Evolutionary conservation across 2,113 vertebrate species (phyloP), one percentile per base, ranked within the genome.

Genomic region (Sceloporus undulatus): DNA sequence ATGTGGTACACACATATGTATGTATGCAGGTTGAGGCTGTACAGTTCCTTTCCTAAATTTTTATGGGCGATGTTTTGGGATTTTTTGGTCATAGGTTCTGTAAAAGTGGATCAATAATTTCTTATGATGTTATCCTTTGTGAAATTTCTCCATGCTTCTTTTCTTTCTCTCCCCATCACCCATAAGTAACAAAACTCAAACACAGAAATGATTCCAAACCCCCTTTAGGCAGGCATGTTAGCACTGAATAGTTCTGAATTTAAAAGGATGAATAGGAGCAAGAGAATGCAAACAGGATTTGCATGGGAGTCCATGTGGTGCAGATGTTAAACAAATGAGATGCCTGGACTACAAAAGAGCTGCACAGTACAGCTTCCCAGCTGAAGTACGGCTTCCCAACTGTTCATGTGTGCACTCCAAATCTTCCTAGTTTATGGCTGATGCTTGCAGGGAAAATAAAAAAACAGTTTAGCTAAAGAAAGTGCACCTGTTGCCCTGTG

Each of bases 271-370:
- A 68, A 84, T 65, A 38, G 65, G 65, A 38, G 65, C 87, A 83
- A 70, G 38, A 38, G 59, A 87, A 87, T 42, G 77, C 59, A 83
- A 88, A 88, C 10, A 38, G 42, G 59, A 84, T 88, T 83, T 88
- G 65, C 42, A 54, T 70, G 74, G 81, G 42, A 88, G 74, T 68
- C 34, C 34, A 40, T 56, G 48, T 78, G 74, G 48, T 78, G 34
- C 65, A 78, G 34, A 78, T 56, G 73, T 76, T 76, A 77, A 86
- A 74, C 54, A 81, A 82, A 68, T 78, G 81, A 83, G 40, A 68
- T 52, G n/a, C 81, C 48, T 59, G 87, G 62, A 71, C 52, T 78
- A 38, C 38, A 54, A 77, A 11, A 40, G 71, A 68, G 29, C 62
- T 21, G 74, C 16, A 19, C 59, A 18, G n/a, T 13, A 2, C 13